Evolutionary conservation across 2,888 invertebrate genomes (phyloP), one percentile per base, ranked within the genome.

Genomic region (Entomobrya multifasciata): DNA sequence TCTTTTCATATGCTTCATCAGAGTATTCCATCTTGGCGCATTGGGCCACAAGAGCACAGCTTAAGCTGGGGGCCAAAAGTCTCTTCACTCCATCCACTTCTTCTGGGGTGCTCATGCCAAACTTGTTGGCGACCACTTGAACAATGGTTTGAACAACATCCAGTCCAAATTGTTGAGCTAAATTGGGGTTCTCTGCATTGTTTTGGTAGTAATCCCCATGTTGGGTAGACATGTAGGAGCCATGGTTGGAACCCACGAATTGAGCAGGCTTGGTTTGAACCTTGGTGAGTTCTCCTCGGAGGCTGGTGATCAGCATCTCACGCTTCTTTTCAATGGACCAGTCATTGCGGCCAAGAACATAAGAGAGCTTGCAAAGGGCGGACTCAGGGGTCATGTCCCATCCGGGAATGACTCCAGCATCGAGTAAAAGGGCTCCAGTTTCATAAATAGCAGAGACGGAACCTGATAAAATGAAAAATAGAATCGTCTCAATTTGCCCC

Each of bases 361-460:
- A 99, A 0, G 96, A 95, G 0, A 99, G 93, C 92, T 99, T 99
- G 1, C 97, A 95, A 10, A 98, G 94, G 0, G 98, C 98, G 0
- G 99, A 97, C 92, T 99, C 99, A 0, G 97, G 96, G 0, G 99
- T 99, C 96, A 97, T 96, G 92, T 98, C 97, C 83, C 94, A 95
- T 0, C 97, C 97, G 0, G 95, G 94, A 30, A 96, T 94, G 25
- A 90, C 89, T 47, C 90, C 90, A 13, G 89, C 90, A 3, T 87
- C 87, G 57, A 87, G 49, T 2, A 89, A 88, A 88, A 93, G 96
- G 93, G 95, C 95, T 79, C 98, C 98, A 77, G 97, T 95, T 92
- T 96, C 96, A 92, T 99, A 99, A 0, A 95, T 93, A 10, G 95
- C 94, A 0, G 95, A 94, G 0, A 99, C 98, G 0, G 88, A 86